These are phyloP conservation scores for Oligia strigilis DNA, from an alignment of 2,888 invertebrate genomes.

Conservation along the genomic window DNA sequence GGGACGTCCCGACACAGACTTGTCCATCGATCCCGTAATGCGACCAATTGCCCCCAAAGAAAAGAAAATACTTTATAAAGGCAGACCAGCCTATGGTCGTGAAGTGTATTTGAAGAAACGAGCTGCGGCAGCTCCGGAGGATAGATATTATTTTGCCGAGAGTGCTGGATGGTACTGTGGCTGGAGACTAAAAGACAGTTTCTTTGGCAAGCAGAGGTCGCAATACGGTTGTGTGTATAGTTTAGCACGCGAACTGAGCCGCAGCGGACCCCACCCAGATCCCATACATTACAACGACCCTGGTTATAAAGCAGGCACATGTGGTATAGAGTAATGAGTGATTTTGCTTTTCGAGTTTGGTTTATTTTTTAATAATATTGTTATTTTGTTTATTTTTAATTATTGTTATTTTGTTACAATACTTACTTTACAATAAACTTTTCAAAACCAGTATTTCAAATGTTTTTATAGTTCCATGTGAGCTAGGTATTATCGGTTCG, in stretches of 20 bases:
- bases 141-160: slow-evolving; percentile 46
- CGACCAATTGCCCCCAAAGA: slow-evolving; percentile 28
- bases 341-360: slow-evolving; percentile 8
- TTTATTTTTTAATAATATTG: slow-evolving; percentile 10
- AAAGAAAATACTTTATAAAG: slow-evolving; percentile 26
- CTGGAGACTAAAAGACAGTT: slow-evolving; percentile 50
- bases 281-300: slow-evolving; percentile 28
- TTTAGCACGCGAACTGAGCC: slow-evolving; percentile 32
- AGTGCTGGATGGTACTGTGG: slow-evolving; percentile 46
- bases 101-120: slow-evolving; percentile 35
- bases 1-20: slow-evolving; percentile 53
- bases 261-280: slow-evolving; percentile 41
- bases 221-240: slow-evolving; percentile 39
- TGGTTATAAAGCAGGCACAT: neutral
- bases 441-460: neutral
- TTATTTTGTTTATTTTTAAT: slow-evolving; percentile 16
- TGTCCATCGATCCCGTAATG: slow-evolving; percentile 42
- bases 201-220: neutral
- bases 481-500: neutral
- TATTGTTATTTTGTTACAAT: neutral
- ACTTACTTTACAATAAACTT: neutral
- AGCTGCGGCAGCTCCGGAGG: slow-evolving; percentile 15
- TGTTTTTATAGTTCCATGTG: neutral
- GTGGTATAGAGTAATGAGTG: slow-evolving; percentile 1
- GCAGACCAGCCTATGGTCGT: slow-evolving; percentile 38